Evolutionary conservation across 1,140 invertebrate species (phyloP).

Genomic region (Trigoniulus corallinus): DNA sequence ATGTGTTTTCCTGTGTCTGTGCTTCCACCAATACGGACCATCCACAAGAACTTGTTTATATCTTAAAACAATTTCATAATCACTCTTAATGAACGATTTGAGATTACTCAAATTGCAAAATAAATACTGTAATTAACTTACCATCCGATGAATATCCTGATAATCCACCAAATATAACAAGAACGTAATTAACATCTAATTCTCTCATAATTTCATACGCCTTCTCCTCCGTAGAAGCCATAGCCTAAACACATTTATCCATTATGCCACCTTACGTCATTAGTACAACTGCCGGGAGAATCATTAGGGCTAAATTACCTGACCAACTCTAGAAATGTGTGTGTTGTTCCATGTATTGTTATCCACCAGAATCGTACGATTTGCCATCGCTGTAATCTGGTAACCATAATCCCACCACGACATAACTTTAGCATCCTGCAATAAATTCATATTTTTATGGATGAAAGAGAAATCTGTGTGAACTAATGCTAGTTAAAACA

Average conservation of each 20-base stretch:
- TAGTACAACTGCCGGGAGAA: no score
- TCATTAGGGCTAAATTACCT: no score
- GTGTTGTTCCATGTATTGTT: slow-evolving; percentile 99
- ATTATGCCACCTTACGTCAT: background rate
- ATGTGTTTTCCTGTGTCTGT: slow-evolving; percentile 88
- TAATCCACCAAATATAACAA: slow-evolving; percentile 94
- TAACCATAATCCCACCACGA: slow-evolving; percentile 99
- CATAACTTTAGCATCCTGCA: slow-evolving; percentile 85
- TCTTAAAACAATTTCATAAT: slow-evolving; percentile 36
- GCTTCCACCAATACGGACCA: slow-evolving; percentile 94
- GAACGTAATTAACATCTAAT: slow-evolving; percentile 91
- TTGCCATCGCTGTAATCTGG: slow-evolving; percentile 98
- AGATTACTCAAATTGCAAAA: no score
- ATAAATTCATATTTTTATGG: slow-evolving; percentile 6
- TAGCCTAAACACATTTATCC: slow-evolving; percentile 38
- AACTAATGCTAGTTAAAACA: background rate
- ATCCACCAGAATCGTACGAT: slow-evolving; percentile 94
- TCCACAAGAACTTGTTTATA: slow-evolving; percentile 98
- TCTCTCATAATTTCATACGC: slow-evolving; percentile 96
- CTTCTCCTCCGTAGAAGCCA: slow-evolving; percentile 89
- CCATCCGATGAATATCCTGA: slow-evolving; percentile 97
- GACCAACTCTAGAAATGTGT: slow-evolving; percentile 89
- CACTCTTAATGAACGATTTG: no score
- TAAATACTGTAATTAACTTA: no score
- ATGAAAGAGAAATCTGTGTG: background rate